Percentiles rank a stretch among this genome's conserved stretches.
These are phyloP conservation scores for Eupeodes latifasciatus DNA, from an alignment of 2,888 invertebrate genomes.

Conservation along the genomic window DNA sequence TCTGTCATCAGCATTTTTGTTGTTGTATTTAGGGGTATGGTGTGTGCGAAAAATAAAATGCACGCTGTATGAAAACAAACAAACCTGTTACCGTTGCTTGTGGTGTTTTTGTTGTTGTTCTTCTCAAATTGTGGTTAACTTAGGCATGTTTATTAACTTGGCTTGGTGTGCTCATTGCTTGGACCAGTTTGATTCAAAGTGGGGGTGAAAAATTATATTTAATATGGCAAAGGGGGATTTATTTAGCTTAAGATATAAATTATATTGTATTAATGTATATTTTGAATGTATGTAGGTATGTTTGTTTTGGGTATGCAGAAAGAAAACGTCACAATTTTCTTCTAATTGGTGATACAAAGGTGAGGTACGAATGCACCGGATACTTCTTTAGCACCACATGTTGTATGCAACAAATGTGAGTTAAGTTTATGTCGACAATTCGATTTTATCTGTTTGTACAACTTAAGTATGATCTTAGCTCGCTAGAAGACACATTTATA, in stretches of 20 bases:
- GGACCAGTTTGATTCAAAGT: constrained; percentile 29
- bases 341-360: background rate
- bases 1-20: constrained; percentile 57
- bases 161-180: constrained; percentile 8
- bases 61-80: constrained; percentile 50
- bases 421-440: background rate
- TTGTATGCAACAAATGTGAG: background rate
- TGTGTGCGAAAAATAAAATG: constrained; percentile 45
- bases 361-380: background rate
- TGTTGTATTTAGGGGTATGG: background rate
- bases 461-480: background rate
- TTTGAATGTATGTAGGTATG: background rate
- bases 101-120: constrained; percentile 1
- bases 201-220: constrained; percentile 8
- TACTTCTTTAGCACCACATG: background rate
- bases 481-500: background rate
- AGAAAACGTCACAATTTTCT: background rate
- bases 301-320: background rate
- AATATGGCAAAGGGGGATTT: background rate
- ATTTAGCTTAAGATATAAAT: background rate
- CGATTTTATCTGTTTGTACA: background rate
- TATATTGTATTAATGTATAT: background rate
- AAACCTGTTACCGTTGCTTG: constrained; percentile 61
- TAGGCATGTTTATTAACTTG: constrained; percentile 3
- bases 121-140: constrained; percentile 3